Base-by-base conservation (phyloP, 1,140 invertebrate species). In the Drosophila arizonae region DNA sequence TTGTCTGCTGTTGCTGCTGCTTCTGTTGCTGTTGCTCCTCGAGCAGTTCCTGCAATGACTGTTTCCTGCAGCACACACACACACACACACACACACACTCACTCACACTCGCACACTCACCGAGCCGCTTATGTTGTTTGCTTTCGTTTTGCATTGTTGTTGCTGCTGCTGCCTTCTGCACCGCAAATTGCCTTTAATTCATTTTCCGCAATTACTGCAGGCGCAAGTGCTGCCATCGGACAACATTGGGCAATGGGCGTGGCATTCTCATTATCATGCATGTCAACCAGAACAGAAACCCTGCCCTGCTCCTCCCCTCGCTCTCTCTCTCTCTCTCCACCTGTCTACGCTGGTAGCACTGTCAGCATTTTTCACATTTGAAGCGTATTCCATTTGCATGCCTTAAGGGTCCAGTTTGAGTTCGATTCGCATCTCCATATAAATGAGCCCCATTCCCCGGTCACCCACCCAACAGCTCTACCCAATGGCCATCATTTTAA, bases 171-270 rank as follows among this genome's bases (percentile, higher is more conserved):
- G 26, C 58, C 55, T 65, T 56, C 52, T 65, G 48, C 68, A 39
- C 74, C 74, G 51, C 79, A 82, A 82, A 82, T 82, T 82, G 79
- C 79, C 79, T 82, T 82, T 82, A 82, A 82, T 82, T 82, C 79
- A 82, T 82, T 82, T 82, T 78, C 79, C 79, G 79, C 79, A 82
- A 82, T 82, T 82, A 82, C 79, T 78, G 67, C 60, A 51, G 79
- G 75, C 79, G 52, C n/a, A 57, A 64, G 13, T 33, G 39, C 24
- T 41, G n/a, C 39, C 56, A 58, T 11, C 28, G 52, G 54, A 17
- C 57, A 48, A 33, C 43, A 60, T 60, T 62, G 60, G 46, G 11
- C 60, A 62, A 36, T 50, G 36, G 54, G 56, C 58, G 52, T 62
- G 61, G 62, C 54, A 51, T 50, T 46, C 79, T 81, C 79, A 81